Conservation (phyloP, 2,888 invertebrate species). For the Petrolisthes cinctipes region DNA sequence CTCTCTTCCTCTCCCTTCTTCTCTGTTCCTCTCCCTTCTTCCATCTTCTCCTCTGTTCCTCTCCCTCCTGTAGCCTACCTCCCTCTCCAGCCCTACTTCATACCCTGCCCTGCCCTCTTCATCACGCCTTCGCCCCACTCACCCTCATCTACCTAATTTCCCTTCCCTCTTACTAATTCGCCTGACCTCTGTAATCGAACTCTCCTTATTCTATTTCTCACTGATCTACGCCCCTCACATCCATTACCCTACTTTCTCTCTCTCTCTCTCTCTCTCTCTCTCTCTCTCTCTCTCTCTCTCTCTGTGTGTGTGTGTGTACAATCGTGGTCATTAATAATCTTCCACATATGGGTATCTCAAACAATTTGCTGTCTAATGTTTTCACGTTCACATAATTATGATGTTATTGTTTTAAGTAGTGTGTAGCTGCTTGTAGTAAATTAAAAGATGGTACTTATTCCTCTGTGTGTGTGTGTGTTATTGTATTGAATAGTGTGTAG, state of each 20-base stretch:
- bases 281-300: neutral
- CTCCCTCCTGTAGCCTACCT: neutral
- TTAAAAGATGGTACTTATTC: no score
- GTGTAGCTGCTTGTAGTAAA: no score
- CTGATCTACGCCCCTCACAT: neutral
- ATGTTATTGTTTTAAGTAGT: no score
- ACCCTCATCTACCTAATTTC: neutral
- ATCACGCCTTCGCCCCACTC: neutral
- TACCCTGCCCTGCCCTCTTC: neutral
- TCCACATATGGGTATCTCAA: no score
- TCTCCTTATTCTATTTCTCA: neutral
- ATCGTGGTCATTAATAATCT: no score
- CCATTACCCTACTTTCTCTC: neutral
- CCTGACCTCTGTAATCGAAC: neutral
- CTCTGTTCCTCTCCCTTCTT: constrained; percentile 17
- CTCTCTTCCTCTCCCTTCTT: constrained; percentile 12
- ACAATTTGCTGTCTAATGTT: no score
- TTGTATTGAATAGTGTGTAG: no score
- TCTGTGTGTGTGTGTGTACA: no score
- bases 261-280: neutral
- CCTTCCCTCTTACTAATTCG: neutral
- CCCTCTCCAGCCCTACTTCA: neutral
- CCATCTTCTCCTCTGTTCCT: neutral
- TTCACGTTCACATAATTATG: no score
- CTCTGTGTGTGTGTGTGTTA: no score